phyloP scores from a whole-genome alignment of 2,888 invertebrate species.

The Ganaspis brasiliensis region DNA sequence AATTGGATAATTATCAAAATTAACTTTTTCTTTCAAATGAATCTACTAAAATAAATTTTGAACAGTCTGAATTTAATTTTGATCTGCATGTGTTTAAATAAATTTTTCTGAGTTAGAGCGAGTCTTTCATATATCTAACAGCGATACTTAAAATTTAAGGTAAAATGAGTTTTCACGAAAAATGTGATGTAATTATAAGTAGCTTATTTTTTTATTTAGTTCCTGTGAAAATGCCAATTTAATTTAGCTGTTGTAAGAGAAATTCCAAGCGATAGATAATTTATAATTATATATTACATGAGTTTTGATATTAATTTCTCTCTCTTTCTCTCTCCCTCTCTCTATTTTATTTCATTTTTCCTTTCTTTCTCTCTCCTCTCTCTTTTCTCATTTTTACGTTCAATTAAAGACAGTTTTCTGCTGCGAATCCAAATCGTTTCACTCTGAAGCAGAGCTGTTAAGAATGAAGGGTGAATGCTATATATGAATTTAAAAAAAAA shows the following conservation, averaged over 20 bases:
- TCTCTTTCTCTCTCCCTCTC: too few relatives aligned
- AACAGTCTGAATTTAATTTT: neutral
- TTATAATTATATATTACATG: neutral
- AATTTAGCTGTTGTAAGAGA: conserved; percentile 26
- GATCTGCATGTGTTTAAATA: neutral
- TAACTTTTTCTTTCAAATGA: neutral
- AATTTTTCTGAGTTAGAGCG: conserved; percentile 21
- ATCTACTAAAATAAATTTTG: neutral
- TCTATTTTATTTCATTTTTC: neutral
- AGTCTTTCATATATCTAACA: conserved; percentile 37
- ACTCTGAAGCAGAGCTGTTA: conserved; percentile 65
- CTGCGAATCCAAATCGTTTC: conserved; percentile 62
- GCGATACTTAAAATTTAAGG: conserved; percentile 38
- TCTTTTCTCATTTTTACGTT: conserved; percentile 10
- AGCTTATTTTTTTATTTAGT: conserved; percentile 40
- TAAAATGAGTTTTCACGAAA: conserved; percentile 39
- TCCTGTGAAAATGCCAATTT: conserved; percentile 25
- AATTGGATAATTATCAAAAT: neutral
- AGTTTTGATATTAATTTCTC: neutral
- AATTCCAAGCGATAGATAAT: conserved; percentile 13
- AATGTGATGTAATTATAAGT: conserved; percentile 44
- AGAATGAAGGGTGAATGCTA: conserved; percentile 74
- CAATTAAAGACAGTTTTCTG: conserved; percentile 57
- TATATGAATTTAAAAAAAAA: conserved; percentile 71
- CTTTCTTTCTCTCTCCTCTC: neutral